Evolutionary conservation across 2,888 invertebrate species (phyloP).

Genomic region (Cinara cedri): DNA sequence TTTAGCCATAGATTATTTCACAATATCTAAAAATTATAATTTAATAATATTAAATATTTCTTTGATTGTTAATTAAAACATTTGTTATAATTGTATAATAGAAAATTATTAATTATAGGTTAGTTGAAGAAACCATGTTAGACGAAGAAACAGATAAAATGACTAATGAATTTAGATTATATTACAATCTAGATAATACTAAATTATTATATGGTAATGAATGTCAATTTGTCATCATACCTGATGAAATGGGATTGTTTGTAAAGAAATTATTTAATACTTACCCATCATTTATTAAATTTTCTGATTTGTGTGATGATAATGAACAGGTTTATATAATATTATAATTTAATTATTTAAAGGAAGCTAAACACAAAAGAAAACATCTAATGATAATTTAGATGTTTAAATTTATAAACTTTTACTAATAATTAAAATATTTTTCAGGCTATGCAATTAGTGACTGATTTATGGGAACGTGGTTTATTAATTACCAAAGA

Average conservation of each 20-base stretch:
- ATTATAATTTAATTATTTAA: no score
- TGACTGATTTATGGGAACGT: slow-evolving; percentile 80
- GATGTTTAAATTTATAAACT: no score
- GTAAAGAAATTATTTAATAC: slow-evolving; percentile 56
- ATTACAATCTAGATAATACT: slow-evolving; percentile 85
- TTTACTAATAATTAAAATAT: neutral
- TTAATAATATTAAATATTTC: no score
- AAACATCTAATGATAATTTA: neutral
- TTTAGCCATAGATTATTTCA: no score
- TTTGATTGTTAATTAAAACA: no score
- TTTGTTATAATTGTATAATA: no score
- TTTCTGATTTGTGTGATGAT: slow-evolving; percentile 73
- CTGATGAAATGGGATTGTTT: slow-evolving; percentile 62
- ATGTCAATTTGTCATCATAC: slow-evolving; percentile 77
- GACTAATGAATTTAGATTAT: slow-evolving; percentile 67
- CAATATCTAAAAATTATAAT: no score
- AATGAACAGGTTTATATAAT: slow-evolving; percentile 70
- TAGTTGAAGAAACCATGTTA: slow-evolving; percentile 70
- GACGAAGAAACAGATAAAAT: slow-evolving; percentile 59
- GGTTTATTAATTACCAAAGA: slow-evolving; percentile 77
- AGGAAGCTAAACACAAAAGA: neutral
- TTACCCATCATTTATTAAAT: slow-evolving; percentile 68
- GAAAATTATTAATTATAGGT: slow-evolving; percentile 62
- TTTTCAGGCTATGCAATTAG: slow-evolving; percentile 63
- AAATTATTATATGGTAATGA: slow-evolving; percentile 84